These are phyloP conservation scores for Brachypalpus laphriformis DNA, from an alignment of 2,888 invertebrate genomes.

Conservation along the genomic window DNA sequence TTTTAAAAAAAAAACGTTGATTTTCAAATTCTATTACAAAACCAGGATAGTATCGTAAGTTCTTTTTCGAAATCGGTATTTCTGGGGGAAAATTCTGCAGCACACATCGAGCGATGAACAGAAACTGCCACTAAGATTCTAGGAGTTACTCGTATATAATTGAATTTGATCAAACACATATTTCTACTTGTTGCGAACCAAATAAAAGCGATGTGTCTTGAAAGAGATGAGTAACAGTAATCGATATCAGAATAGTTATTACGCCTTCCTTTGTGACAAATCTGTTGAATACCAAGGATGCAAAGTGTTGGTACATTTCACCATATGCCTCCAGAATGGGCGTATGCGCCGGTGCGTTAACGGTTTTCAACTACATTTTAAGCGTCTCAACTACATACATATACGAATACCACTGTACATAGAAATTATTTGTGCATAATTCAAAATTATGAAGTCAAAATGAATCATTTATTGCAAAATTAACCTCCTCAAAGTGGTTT, in stretches of 20 bases:
- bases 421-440: not conserved
- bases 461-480: not conserved
- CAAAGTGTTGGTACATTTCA: not conserved
- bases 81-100: no score
- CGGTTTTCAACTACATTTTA: not conserved
- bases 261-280: not conserved
- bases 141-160: no score
- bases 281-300: conserved; percentile 18
- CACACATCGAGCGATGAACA: no score
- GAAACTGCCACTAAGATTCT: no score
- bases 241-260: not conserved
- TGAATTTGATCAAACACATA: no score
- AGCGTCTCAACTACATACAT: not conserved
- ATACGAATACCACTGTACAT: not conserved
- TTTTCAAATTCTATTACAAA: no score
- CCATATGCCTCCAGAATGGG: not conserved
- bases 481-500: not conserved
- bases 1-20: no score
- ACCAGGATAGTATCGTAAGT: no score
- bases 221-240: not conserved
- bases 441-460: not conserved
- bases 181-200: not conserved
- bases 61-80: no score
- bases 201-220: not conserved
- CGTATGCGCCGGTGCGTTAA: conserved; percentile 4